Base-by-base conservation (phyloP, 2,797 vertebrate genomes). In the Glyptemys insculpta region DNA sequence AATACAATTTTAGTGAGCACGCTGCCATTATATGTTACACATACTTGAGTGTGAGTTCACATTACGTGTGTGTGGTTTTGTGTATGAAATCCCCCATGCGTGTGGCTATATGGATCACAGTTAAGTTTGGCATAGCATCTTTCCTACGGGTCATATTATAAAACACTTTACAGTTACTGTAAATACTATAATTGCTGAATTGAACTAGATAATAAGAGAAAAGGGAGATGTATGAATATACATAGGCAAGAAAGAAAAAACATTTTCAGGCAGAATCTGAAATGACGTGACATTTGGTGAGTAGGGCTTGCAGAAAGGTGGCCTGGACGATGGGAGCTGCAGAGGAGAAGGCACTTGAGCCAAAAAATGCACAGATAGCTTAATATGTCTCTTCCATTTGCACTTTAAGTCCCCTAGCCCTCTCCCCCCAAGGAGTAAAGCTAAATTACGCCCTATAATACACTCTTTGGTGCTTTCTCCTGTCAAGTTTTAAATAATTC, bases 11-110 rank as follows among this genome's bases (percentile, higher is more conserved):
- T 11, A 83, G 89, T 72, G 91, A 95, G 85, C 96, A 94, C 89
- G 92, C 96, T 95, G 94, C 96, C 89, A 81, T 95, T 92, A 91
- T 59, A 44, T 97, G 94, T 91, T 93, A 95, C 94, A 91, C 96
- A 88, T 96, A 89, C n/a, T 12, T 72, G 65, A 41, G n/a, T 72
- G n/a, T 72, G 65, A 41, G 65, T 23, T 72, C n/a, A 72, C 65
- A 41, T 11, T 72, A 21, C 11, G 8, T 19, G 19, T 90, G 95
- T 93, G 92, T 95, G 96, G 16, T 0, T 92, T 92, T 92, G 95
- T 88, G 49, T 96, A 91, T 95, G 85, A 95, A 96, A 96, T 95
- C 88, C 91, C 92, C 94, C 87, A 93, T 81, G 83, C 91, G 62
- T 83, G 83, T 93, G 85, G 49, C 29, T 62, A 90, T 88, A 81